Conservation (phyloP, 2,797 vertebrate species). For the Threskiornis aethiopicus region DNA sequence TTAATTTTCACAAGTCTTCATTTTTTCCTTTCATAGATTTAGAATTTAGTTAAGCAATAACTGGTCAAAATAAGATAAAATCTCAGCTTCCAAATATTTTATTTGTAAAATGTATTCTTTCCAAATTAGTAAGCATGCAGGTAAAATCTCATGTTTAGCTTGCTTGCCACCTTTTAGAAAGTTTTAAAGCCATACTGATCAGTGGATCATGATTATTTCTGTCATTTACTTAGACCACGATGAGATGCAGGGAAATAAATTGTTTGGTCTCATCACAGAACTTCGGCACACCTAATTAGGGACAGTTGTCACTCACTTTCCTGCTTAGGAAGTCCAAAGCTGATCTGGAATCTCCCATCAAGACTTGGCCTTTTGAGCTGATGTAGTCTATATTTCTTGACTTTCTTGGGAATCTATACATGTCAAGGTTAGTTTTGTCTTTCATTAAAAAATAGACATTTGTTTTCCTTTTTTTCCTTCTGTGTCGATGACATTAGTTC, state of each 20-base stretch:
- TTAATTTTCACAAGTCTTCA: not conserved
- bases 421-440: not conserved
- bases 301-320: not conserved
- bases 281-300: not conserved
- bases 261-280: not conserved
- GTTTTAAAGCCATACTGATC: not conserved
- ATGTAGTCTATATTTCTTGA: not conserved
- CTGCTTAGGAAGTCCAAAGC: not conserved
- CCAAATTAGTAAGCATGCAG: not conserved
- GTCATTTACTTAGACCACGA: not conserved
- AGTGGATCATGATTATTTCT: not conserved
- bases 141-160: not conserved
- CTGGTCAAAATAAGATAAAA: not conserved
- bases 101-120: not conserved
- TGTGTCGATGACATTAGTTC: not conserved
- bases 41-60: not conserved
- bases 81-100: not conserved
- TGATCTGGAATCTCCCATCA: not conserved
- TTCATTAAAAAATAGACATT: not conserved
- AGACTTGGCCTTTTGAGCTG: not conserved
- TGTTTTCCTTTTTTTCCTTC: not conserved
- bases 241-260: not conserved
- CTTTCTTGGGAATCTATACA: not conserved
- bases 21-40: not conserved
- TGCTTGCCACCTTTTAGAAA: not conserved